Conservation (phyloP, 2,888 invertebrate genomes). For the Scaeva pyrastri region DNA sequence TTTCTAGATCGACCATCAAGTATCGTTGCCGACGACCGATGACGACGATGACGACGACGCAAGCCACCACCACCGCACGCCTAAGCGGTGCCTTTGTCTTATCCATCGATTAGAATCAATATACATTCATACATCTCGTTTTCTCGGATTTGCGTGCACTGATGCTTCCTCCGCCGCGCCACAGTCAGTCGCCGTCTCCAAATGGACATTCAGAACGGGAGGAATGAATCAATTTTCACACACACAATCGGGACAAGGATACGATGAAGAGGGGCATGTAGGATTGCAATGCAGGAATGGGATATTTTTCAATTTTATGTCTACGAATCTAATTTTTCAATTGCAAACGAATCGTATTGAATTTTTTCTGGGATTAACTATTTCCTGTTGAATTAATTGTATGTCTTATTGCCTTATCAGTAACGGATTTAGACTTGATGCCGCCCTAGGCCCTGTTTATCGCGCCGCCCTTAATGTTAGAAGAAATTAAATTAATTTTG, state of each 20-base stretch:
- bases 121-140: slow-evolving; percentile 53
- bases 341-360: slow-evolving; percentile 48
- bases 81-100: slow-evolving; percentile 74
- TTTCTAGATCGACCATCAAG: slow-evolving; percentile 65
- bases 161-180: too few relatives aligned
- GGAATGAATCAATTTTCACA: slow-evolving; percentile 9
- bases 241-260: slow-evolving; percentile 42
- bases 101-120: slow-evolving; percentile 75
- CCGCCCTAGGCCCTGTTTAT: too few relatives aligned
- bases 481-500: too few relatives aligned
- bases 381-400: too few relatives aligned
- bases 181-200: slow-evolving; percentile 18
- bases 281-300: slow-evolving; percentile 7
- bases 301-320: slow-evolving; percentile 66
- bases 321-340: slow-evolving; percentile 58
- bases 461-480: too few relatives aligned
- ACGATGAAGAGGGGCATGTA: slow-evolving; percentile 65
- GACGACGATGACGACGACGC: not conserved
- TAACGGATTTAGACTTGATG: too few relatives aligned
- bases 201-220: not conserved
- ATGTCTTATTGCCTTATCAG: too few relatives aligned
- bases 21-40: not conserved
- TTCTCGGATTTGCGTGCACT: not conserved
- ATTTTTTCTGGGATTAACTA: too few relatives aligned
- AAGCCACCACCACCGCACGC: slow-evolving; percentile 31